These are phyloP conservation scores for Eriosoma lanigerum DNA, from an alignment of 1,140 invertebrate genomes.

Conservation along the genomic window DNA sequence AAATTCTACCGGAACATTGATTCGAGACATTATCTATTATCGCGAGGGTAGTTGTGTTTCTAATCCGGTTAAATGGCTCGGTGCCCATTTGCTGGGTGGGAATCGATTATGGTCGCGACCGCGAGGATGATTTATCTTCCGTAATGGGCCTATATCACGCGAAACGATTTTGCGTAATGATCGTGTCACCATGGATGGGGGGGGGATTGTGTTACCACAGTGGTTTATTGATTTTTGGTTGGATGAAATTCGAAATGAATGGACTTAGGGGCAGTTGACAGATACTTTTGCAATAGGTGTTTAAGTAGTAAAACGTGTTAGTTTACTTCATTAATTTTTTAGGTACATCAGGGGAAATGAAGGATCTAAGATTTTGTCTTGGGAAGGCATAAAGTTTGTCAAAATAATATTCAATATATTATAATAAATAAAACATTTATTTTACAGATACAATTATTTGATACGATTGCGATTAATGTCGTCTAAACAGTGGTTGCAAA, in stretches of 20 bases:
- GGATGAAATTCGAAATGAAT: neutral
- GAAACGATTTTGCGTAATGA: constrained; percentile 50
- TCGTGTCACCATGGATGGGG: constrained; percentile 6
- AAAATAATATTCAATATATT: no score
- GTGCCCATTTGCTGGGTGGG: constrained; percentile 42
- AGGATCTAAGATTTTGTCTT: no score
- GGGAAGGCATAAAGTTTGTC: no score
- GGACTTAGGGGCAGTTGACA: neutral
- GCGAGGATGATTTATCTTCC: constrained; percentile 46
- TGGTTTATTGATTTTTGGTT: constrained; percentile 42
- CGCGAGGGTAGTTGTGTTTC: constrained; percentile 36
- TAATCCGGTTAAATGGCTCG: constrained; percentile 50
- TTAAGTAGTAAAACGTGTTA: no score
- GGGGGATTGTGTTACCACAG: neutral
- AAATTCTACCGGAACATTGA: constrained; percentile 42
- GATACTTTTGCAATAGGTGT: neutral
- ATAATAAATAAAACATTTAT: no score
- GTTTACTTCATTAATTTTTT: no score
- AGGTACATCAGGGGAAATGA: no score
- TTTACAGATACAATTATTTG: no score
- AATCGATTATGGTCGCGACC: constrained; percentile 33
- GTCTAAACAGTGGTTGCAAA: no score
- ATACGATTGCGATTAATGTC: no score
- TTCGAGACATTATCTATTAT: constrained; percentile 37
- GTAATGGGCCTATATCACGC: constrained; percentile 39